Evolutionary conservation across 2,888 invertebrate species (phyloP), one percentile per base, ranked within the genome.

Genomic region (Apoderus coryli): DNA sequence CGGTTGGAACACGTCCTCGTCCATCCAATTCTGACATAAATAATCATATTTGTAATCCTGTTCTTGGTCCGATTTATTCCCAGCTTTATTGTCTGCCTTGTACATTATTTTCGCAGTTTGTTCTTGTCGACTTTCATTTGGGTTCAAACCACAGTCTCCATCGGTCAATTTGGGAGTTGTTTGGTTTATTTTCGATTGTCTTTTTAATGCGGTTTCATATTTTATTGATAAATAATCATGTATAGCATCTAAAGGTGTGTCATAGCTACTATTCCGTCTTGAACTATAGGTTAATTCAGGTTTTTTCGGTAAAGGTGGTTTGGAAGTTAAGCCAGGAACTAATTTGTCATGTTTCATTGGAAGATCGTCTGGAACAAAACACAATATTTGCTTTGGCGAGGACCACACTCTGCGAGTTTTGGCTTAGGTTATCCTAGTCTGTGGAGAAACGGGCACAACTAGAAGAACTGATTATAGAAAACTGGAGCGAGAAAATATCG

Each of bases 301-400:
- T 42, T 49, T 51, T 37, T 44, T 52, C 3, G 57, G 56, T 16
- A 57, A 31, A 3, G 59, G 59, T 5, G 59, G 59, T 42, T 58
- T 58, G 1, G 49, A 38, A 31, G 45, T 47, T 25, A 59, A 33
- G 7, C 57, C 57, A 3, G 57, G 57, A 14, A 42, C 32, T 33
- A 56, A 37, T 29, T 37, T 25, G 3, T 10, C 12, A 29, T 11
- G 12, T 14, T 27, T 7, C 7, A 14, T 14, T 9, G 6, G 19
- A n/a, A 7, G 19, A n/a, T n/a, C n/a, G n/a, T n/a, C n/a, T n/a
- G n/a, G n/a, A n/a, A n/a, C n/a, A n/a, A n/a, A n/a, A n/a, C n/a
- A n/a, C n/a, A n/a, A n/a, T n/a, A n/a, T n/a, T n/a, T n/a, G n/a
- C n/a, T n/a, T n/a, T n/a, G n/a, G n/a, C n/a, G n/a, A n/a, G n/a